Percentiles rank a stretch among this genome's conserved stretches.
These are phyloP conservation scores for Drosophila meridiana DNA, from an alignment of 2,888 invertebrate genomes.

Conservation along the genomic window DNA sequence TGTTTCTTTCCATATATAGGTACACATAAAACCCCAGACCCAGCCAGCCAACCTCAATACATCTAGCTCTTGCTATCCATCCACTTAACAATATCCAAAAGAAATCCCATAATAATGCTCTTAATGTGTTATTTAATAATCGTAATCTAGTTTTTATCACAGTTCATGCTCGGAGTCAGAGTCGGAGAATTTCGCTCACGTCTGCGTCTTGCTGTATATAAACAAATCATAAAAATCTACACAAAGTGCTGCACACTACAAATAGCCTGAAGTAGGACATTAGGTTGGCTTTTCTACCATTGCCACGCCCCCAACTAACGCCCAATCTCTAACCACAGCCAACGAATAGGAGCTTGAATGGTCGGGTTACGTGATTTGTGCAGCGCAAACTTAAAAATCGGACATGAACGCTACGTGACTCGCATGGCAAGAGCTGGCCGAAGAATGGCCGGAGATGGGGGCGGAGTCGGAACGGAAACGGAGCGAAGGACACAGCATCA, in stretches of 20 bases:
- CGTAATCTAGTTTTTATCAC: conserved; percentile 9
- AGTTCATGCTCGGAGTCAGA: conserved; percentile 30
- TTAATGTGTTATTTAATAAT: conserved; percentile 15
- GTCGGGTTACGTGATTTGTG: conserved; percentile 78
- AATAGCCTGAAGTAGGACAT: conserved; percentile 76
- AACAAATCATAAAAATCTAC: conserved; percentile 81
- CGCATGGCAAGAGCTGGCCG: conserved; percentile 54
- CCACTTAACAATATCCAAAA: not conserved
- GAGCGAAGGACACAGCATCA: conserved; percentile 49
- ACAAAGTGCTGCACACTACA: conserved; percentile 77
- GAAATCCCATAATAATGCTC: not conserved
- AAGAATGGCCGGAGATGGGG: not conserved
- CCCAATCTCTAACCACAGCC: conserved; percentile 3
- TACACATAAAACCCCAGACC: not conserved
- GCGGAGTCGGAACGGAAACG: not conserved
- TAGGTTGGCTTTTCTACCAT: conserved; percentile 48
- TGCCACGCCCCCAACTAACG: conserved; percentile 18
- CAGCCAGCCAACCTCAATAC: not conserved
- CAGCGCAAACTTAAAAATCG: conserved; percentile 80
- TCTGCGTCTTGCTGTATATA: conserved; percentile 52
- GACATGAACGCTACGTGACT: conserved; percentile 81
- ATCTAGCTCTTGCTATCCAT: not conserved
- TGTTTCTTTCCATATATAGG: no score
- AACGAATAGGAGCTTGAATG: conserved; percentile 2
- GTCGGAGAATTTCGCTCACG: conserved; percentile 51